Evolutionary conservation across 2,113 vertebrate species (phyloP), one percentile per base, ranked within the genome.

Genomic region (Crypturellus undulatus): DNA sequence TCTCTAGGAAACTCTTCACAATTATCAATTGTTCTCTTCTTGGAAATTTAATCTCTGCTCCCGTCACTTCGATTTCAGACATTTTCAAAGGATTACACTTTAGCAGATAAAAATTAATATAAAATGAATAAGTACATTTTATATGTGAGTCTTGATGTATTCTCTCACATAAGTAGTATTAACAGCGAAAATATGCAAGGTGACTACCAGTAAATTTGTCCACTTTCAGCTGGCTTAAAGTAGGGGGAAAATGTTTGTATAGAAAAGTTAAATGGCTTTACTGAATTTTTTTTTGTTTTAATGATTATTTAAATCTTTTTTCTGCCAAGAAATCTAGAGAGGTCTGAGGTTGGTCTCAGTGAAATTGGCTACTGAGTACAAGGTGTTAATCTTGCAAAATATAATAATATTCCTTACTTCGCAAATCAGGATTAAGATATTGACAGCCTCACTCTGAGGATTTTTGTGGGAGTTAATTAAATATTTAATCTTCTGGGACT

Each of bases 261-360:
- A 75, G 30, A 13, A 12, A 6, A 47, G 22, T 30, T 64, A 26
- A 86, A 25, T 21, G 63, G 89, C 36, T 34, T 80, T 70, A 62
- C 21, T 68, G 64, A 72, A 73, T n/a, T 70, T 75, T 30, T 56
- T 26, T 80, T 95, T 94, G 38, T 70, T 92, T 84, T 71, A 81
- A 10, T 13, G 12, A 20, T 73, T 73, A 54, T 62, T 90, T 87
- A 77, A 77, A 51, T 45, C 21, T 71, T 75, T 71, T 38, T 14
- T 51, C 17, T 51, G 62, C 40, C 62, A 79, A 81, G 92, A 89
- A 68, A 38, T 36, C 30, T 52, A 34, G 17, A 2, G 2, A 28
- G 3, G 63, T 80, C 30, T 82, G 90, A 94, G 25, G 12, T 52
- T 79, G 38, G 38, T 79, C 68, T 59, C 38, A 73, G 49, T 49